These are phyloP conservation scores for Meloidogyne exigua DNA, from an alignment of 1,140 invertebrate species.

Conservation along the genomic window DNA sequence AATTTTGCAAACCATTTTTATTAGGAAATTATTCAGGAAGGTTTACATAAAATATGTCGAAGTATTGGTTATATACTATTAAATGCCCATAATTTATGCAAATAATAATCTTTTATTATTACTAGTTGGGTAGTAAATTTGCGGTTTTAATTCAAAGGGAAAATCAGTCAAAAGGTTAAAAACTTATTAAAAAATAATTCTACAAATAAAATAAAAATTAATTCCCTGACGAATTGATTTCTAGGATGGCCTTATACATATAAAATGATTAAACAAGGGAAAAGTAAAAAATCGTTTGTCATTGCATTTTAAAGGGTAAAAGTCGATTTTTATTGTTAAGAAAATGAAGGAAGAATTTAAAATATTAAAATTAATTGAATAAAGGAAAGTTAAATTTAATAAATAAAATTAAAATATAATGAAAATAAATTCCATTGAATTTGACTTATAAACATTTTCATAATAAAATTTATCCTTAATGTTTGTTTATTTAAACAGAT, in stretches of 20 bases:
- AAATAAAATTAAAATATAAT: not conserved
- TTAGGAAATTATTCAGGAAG: too few relatives aligned
- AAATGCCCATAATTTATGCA: not conserved
- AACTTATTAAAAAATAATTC: too few relatives aligned
- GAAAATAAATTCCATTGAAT: not conserved
- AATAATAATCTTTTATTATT: not conserved
- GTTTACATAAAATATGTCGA: too few relatives aligned
- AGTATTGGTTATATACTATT: too few relatives aligned
- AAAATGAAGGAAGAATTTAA: not conserved
- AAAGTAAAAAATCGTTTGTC: not conserved
- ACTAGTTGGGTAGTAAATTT: too few relatives aligned
- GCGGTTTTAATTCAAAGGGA: too few relatives aligned
- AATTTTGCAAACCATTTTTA: too few relatives aligned
- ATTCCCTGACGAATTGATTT: not conserved
- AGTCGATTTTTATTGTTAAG: not conserved
- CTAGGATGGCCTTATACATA: not conserved
- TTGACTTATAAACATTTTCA: not conserved
- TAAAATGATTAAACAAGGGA: not conserved
- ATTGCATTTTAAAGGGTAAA: not conserved
- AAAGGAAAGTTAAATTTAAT: not conserved
- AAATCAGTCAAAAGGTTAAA: too few relatives aligned
- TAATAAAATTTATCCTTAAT: not conserved
- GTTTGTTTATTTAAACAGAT: not conserved
- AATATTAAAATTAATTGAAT: not conserved
- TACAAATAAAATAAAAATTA: not conserved